Base-by-base conservation (phyloP, 1,140 invertebrate species). In the Patella vulgata region DNA sequence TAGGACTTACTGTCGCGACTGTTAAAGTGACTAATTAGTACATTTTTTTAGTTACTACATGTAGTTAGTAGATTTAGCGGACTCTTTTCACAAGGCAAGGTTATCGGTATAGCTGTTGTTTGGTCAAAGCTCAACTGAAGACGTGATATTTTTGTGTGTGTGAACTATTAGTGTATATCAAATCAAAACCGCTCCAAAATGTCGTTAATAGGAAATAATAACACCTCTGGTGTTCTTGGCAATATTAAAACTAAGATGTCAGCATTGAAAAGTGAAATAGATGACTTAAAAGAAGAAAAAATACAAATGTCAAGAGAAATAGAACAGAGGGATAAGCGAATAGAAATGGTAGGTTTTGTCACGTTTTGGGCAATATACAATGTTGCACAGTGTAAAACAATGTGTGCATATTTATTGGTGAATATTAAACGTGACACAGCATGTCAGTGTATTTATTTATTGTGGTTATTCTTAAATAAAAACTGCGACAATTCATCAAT, bases 181-280 rank as follows among this genome's bases (percentile, higher is more conserved):
- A 36, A 36, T 36, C 33, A 54, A 44, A 55, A 55, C 3, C 47
- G 27, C 46, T 59, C 23, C 3, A 59, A 9, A 52, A 36, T 59
- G 58, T 52, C 58, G 36, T 23, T 52, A 8, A 8, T 36, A 36
- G 33, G 33, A 36, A 36, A 36, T 36, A 36, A 36, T 36, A 36
- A 36, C 33, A 5, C 33, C 14, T 36, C 33, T 21, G 66, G 69
- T 23, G 73, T 75, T 1, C 46, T 84, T 27, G 70, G 74, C 43
- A 63, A 96, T 75, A 89, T 99, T 71, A 99, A 99, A 89, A 97
- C 97, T 89, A 99, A 99, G 90, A 98, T 99, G 96, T 90, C 93
- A 75, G 93, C 95, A 84, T 94, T 96, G 66, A 97, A 97, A 87
- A 94, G 97, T 84, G 96, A 99, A 88, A 93, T 95, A 90, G 96